Evolutionary conservation across 2,113 vertebrate species (phyloP).

Genomic region (Calidris pugnax): DNA sequence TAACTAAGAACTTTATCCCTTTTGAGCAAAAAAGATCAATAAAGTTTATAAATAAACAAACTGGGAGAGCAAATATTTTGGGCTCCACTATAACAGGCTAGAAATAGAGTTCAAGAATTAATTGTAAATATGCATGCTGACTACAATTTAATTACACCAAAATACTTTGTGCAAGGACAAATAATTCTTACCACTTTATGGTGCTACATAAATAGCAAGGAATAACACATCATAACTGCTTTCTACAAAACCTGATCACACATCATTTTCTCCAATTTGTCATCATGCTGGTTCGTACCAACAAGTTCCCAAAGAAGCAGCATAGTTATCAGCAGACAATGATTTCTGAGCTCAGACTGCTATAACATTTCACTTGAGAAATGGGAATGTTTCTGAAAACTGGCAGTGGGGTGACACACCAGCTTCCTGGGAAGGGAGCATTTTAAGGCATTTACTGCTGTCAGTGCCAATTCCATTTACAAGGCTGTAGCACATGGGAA

Average conservation of each 20-base stretch:
- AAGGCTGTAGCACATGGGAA: neutral
- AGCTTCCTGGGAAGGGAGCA: neutral
- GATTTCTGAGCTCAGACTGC: neutral
- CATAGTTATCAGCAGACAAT: neutral
- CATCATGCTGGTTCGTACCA: neutral
- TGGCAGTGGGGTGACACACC: neutral
- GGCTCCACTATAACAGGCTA: neutral
- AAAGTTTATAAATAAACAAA: neutral
- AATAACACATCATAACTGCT: neutral
- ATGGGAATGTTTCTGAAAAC: neutral
- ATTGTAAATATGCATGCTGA: neutral
- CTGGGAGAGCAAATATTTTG: neutral
- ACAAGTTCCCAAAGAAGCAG: neutral
- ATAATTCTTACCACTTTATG: neutral
- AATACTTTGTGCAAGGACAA: neutral
- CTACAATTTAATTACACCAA: neutral
- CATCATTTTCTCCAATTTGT: neutral
- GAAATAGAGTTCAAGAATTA: neutral
- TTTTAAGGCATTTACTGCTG: neutral
- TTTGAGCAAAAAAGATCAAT: neutral
- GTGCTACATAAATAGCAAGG: neutral
- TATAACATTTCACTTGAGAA: neutral
- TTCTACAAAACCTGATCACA: neutral
- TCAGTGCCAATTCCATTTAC: neutral
- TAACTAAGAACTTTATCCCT: neutral